phyloP scores from a whole-genome alignment of 2,797 vertebrate species.

The Remorina albescens region DNA sequence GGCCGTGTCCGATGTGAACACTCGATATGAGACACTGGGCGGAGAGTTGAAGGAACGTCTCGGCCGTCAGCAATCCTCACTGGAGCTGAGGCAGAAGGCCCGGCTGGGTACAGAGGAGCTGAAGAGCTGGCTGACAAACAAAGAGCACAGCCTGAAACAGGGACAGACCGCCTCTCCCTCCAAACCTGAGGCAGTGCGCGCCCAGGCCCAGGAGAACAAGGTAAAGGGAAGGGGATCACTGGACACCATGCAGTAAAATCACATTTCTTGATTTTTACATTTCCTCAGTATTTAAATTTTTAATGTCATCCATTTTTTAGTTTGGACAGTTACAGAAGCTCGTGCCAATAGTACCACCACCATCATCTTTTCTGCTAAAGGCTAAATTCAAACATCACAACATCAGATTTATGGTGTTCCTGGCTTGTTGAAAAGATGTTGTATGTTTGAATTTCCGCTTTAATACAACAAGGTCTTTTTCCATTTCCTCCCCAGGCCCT shows the following conservation, averaged over 20 bases:
- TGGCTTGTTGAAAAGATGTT: neutral
- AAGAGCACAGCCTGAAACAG: constrained; percentile 85
- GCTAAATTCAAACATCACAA: neutral
- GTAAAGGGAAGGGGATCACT: constrained; percentile 68
- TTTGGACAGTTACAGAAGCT: neutral
- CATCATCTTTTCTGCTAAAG: neutral
- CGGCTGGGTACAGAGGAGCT: constrained; percentile 84
- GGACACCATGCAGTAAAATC: neutral
- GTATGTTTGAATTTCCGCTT: neutral
- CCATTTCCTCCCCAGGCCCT: constrained; percentile 84
- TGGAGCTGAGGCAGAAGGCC: constrained; percentile 87
- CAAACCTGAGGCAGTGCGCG: constrained; percentile 89
- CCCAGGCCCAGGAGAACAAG: constrained; percentile 96
- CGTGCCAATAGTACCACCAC: neutral
- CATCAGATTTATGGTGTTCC: neutral
- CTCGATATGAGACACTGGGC: constrained; percentile 89
- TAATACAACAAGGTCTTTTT: neutral
- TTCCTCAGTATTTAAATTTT: no score
- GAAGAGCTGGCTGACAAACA: constrained; percentile 89
- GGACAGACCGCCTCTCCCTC: constrained; percentile 88
- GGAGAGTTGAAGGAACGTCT: constrained; percentile 82
- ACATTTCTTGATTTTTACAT: no score
- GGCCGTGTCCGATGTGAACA: constrained; percentile 90
- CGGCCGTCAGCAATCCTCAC: constrained; percentile 82
- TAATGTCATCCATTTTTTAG: no score